Conservation (phyloP, 2,113 vertebrate species). For the Eubucco bourcierii region DNA sequence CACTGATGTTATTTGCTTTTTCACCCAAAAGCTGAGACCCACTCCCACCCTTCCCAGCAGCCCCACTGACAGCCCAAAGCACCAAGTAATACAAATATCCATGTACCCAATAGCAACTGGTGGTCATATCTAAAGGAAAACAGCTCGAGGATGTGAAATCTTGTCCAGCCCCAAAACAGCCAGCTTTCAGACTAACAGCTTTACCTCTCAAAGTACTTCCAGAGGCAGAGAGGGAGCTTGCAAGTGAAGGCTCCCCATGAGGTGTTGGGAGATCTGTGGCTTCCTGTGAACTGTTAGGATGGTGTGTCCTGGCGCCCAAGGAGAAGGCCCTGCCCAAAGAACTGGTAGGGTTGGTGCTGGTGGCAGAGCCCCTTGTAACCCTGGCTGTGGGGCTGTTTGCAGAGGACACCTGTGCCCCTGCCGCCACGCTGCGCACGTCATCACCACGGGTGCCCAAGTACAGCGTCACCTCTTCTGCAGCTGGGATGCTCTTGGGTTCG, state of each 20-base stretch:
- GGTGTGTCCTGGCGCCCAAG: accelerated
- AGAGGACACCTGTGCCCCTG: accelerated
- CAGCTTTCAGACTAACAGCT: neutral
- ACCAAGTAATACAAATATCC: neutral
- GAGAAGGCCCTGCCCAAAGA: neutral
- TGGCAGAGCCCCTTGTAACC: neutral
- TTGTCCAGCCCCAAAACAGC: neutral
- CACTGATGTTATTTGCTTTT: neutral
- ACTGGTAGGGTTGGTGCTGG: neutral
- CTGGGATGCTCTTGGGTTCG: neutral
- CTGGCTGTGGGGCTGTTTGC: neutral
- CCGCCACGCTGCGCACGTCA: accelerated
- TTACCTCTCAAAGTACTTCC: neutral
- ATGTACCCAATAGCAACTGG: neutral
- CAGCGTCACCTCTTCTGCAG: accelerated
- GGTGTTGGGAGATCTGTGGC: accelerated
- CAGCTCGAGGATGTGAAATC: accelerated
- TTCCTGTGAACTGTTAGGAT: accelerated
- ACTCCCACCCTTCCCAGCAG: neutral
- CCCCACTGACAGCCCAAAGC: neutral
- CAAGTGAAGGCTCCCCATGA: neutral
- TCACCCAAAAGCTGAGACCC: neutral
- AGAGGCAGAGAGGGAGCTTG: neutral
- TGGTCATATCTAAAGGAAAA: neutral
- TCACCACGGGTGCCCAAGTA: accelerated